phyloP scores from a whole-genome alignment of 1,140 invertebrate genomes.

The Cydia strobilella region DNA sequence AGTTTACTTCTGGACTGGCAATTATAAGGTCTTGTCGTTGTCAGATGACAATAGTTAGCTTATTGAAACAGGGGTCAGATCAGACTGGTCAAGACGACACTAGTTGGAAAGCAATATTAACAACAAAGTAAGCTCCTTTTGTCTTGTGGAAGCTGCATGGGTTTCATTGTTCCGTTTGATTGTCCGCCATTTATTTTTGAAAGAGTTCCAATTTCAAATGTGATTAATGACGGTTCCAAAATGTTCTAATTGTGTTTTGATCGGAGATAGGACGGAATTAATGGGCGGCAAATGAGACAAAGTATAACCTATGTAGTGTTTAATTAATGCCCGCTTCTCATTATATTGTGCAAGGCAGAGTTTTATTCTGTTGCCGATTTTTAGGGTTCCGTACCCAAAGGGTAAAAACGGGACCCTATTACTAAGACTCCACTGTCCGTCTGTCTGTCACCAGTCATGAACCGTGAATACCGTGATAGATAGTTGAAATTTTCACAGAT shows the following conservation, averaged over 20 bases:
- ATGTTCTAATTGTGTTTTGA: conserved; percentile 24
- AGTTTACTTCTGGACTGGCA: too few relatives aligned
- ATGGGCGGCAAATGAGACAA: conserved; percentile 6
- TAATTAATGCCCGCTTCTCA: too few relatives aligned
- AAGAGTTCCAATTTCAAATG: conserved; percentile 29
- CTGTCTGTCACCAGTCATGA: too few relatives aligned
- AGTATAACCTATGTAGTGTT: background rate
- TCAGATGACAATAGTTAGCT: too few relatives aligned
- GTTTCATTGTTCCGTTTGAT: conserved; percentile 31
- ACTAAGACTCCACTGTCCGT: too few relatives aligned
- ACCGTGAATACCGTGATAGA: too few relatives aligned
- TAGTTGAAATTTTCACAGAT: too few relatives aligned
- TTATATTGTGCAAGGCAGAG: too few relatives aligned
- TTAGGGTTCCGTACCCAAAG: too few relatives aligned
- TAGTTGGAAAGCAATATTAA: background rate
- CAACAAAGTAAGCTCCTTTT: background rate
- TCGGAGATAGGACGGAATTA: conserved; percentile 9
- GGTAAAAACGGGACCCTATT: too few relatives aligned
- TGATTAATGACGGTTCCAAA: conserved; percentile 24
- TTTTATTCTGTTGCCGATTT: too few relatives aligned
- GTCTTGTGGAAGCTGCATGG: conserved; percentile 23
- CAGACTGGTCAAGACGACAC: background rate
- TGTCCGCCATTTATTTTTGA: conserved; percentile 23
- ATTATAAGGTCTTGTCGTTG: too few relatives aligned
- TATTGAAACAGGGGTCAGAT: background rate